These are phyloP conservation scores for Drosophila gunungcola DNA, from an alignment of 1,140 invertebrate genomes.

Conservation along the genomic window DNA sequence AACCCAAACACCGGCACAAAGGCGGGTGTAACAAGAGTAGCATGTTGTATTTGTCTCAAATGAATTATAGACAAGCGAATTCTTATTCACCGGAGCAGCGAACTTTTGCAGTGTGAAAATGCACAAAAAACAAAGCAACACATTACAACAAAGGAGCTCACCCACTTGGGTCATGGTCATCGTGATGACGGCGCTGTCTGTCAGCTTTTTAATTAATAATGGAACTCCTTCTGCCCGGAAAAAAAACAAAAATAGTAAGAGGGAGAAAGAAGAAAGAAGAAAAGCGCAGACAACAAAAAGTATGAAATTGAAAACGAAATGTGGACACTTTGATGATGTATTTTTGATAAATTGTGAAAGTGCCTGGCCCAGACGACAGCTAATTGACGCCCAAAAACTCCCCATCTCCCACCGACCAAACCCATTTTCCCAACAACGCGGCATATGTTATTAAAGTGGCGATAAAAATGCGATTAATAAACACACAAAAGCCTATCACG, in stretches of 20 bases:
- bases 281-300: slow-evolving; percentile 30
- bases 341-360: slow-evolving; percentile 73
- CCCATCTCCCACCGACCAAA: slow-evolving; percentile 27
- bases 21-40: slow-evolving; percentile 27
- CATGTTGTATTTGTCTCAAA: slow-evolving; percentile 44
- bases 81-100: slow-evolving; percentile 38
- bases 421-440: slow-evolving; percentile 18
- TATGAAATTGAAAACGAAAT: slow-evolving; percentile 56
- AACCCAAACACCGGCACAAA: slow-evolving; percentile 20
- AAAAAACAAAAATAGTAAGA: neutral
- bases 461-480: slow-evolving; percentile 75
- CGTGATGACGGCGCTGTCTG: slow-evolving; percentile 34
- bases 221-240: slow-evolving; percentile 15
- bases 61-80: slow-evolving; percentile 37
- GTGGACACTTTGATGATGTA: slow-evolving; percentile 50
- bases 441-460: slow-evolving; percentile 57
- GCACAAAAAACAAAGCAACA: slow-evolving; percentile 33
- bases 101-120: slow-evolving; percentile 50
- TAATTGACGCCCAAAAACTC: slow-evolving; percentile 62
- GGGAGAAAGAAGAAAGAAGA: neutral
- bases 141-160: slow-evolving; percentile 42
- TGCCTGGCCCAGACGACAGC: slow-evolving; percentile 50
- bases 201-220: slow-evolving; percentile 66
- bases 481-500: slow-evolving; percentile 40
- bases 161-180: slow-evolving; percentile 59